Evolutionary conservation across 2,888 invertebrate genomes (phyloP), one percentile per base, ranked within the genome.

Genomic region (Taenaris catops): DNA sequence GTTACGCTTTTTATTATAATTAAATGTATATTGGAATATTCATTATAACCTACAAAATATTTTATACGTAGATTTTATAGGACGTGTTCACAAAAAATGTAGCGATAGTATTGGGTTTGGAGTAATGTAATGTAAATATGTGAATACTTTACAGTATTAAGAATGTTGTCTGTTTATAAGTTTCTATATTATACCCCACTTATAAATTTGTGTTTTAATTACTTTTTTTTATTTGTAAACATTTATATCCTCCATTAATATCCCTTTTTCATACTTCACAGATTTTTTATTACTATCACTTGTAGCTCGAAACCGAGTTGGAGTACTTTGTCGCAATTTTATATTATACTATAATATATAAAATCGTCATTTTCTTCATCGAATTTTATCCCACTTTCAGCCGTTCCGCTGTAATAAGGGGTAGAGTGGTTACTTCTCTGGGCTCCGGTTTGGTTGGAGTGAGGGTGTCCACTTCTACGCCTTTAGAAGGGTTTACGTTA

Each of bases 341-440:
- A 6, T 17, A 4, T 2, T 17, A 6, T 17, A 6, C 6, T 4
- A 4, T 17, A 4, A 17, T 17, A 17, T 9, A 17, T 9, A 9
- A 26, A 6, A 29, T 20, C 8, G 5, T 1, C 11, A 8, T 20
- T n/a, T 10, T 8, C 8, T 16, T 16, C 10, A 29, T 14, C 8
- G n/a, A n/a, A 8, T 14, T 12, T 6, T 16, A 17, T 23, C 11
- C 10, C 12, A 21, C 12, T 68, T 63, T 2, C 89, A 99, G 99
- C 71, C 98, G 98, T 37, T 97, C 97, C 35, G 98, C 98, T 11
- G 98, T 99, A 31, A 95, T 99, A 44, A 92, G 99, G 44, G 99
- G 99, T 25, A 93, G 95, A 49, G 98, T 99, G 31, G 92, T 96
- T 37, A 96, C 97, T 25, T 91, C 93, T 29, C 93, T 97, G 68